These are phyloP conservation scores for Hystrix brachyura DNA, from an alignment of 2,113 vertebrate species.

Conservation along the genomic window DNA sequence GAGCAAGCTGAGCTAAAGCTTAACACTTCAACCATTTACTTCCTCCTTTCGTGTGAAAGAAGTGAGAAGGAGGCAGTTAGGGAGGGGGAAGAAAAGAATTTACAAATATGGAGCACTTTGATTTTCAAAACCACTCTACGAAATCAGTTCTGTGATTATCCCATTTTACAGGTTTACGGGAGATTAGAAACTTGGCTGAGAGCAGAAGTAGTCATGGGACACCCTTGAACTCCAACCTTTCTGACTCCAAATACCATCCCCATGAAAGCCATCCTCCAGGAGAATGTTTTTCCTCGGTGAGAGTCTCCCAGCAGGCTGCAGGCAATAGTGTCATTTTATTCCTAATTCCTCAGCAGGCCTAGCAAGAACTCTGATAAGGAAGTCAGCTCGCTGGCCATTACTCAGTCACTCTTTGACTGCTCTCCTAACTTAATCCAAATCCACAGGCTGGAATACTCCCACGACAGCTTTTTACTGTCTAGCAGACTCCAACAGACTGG, in stretches of 20 bases:
- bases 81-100: neutral
- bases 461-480: neutral
- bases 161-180: neutral
- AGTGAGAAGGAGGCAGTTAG: neutral
- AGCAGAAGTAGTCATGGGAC: neutral
- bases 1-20: neutral
- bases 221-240: neutral
- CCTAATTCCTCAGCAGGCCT: neutral
- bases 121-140: neutral
- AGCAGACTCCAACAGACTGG: neutral
- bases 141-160: neutral
- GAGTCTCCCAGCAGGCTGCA: neutral
- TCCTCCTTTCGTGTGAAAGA: neutral
- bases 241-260: neutral
- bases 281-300: neutral
- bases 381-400: neutral
- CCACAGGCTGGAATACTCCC: neutral
- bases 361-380: neutral
- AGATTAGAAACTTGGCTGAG: neutral
- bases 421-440: neutral
- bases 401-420: neutral
- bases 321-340: neutral
- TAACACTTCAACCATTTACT: neutral
- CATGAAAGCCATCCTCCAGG: neutral
- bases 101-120: neutral